Evolutionary conservation across 2,113 vertebrate species (phyloP), one percentile per base, ranked within the genome.

Genomic region (Thunnus thynnus): DNA sequence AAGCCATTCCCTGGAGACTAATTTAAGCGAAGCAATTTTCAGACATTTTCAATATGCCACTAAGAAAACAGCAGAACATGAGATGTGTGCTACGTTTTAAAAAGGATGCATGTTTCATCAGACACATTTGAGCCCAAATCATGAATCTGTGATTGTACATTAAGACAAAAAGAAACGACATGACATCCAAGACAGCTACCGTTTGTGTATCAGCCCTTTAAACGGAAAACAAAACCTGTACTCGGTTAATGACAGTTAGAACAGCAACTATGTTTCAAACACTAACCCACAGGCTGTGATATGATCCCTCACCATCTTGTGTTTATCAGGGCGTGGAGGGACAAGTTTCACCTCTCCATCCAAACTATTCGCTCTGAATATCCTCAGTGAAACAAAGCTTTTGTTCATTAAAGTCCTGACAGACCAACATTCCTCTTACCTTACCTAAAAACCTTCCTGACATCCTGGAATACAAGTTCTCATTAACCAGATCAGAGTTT

Each of bases 21-120:
- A 90, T 93, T 93, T 91, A 91, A 90, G 83, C 88, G 89, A 91
- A 89, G 86, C 76, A 90, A 93, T 93, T 91, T 93, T 88, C 87
- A 80, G 89, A 90, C 86, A 90, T 92, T 90, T 92, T 79, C 87
- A 87, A 90, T 84, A 92, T 81, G 83, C 91, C 88, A 89, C 76
- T 78, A 80, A 84, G 80, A 89, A 78, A 86, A 91, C 20, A 84
- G 79, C 65, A 75, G 78, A 84, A 82, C 75, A 73, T 56, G 76
- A 78, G 82, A 80, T 80, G 84, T 84, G 83, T 62, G 32, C 78
- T 47, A 17, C 27, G 58, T 80, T 30, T 79, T 73, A 50, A 82
- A 78, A 86, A 47, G 65, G 46, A 85, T 27, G 58, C 3, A 63
- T 56, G 55, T 79, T 87, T 78, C 74, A 55, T 13, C 60, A 60